These are phyloP conservation scores for Esox lucius DNA, from an alignment of 2,797 vertebrate species.

Conservation along the genomic window DNA sequence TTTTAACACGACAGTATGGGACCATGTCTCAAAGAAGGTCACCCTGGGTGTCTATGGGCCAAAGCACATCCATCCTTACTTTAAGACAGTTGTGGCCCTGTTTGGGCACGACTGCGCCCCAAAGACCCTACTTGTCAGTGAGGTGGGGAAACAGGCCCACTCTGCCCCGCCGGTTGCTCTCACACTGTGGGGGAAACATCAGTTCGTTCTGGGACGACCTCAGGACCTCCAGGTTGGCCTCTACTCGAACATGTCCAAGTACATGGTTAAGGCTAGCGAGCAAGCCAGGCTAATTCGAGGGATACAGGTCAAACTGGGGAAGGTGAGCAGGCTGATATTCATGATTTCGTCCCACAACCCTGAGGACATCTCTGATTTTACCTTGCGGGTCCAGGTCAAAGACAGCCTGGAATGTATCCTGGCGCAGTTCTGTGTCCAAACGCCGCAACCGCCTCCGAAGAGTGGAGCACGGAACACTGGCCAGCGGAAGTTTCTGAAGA, in stretches of 20 bases:
- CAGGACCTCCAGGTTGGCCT: slow-evolving; percentile 91
- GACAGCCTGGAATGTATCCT: slow-evolving; percentile 86
- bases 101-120: slow-evolving; percentile 94
- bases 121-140: slow-evolving; percentile 87
- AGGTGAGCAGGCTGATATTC: slow-evolving; percentile 89
- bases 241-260: slow-evolving; percentile 95
- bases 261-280: slow-evolving; percentile 82
- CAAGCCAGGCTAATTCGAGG: slow-evolving; percentile 83
- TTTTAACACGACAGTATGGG: slow-evolving; percentile 87
- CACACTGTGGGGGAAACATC: slow-evolving; percentile 96
- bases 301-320: slow-evolving; percentile 92
- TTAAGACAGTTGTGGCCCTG: slow-evolving; percentile 91
- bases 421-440: slow-evolving; percentile 95
- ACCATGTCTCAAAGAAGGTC: slow-evolving; percentile 87
- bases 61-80: slow-evolving; percentile 95
- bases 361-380: slow-evolving; percentile 88
- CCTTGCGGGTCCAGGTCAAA: slow-evolving; percentile 89
- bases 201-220: slow-evolving; percentile 83
- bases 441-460: slow-evolving; percentile 87
- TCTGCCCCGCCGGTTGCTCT: slow-evolving; percentile 82
- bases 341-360: slow-evolving; percentile 82
- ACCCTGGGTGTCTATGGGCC: slow-evolving; percentile 93
- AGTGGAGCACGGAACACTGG: slow-evolving; percentile 70
- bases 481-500: slow-evolving; percentile 92
- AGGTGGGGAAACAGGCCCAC: slow-evolving; percentile 80